Evolutionary conservation across 2,797 vertebrate genomes (phyloP).

Genomic region (Hoplostethus mediterraneus): DNA sequence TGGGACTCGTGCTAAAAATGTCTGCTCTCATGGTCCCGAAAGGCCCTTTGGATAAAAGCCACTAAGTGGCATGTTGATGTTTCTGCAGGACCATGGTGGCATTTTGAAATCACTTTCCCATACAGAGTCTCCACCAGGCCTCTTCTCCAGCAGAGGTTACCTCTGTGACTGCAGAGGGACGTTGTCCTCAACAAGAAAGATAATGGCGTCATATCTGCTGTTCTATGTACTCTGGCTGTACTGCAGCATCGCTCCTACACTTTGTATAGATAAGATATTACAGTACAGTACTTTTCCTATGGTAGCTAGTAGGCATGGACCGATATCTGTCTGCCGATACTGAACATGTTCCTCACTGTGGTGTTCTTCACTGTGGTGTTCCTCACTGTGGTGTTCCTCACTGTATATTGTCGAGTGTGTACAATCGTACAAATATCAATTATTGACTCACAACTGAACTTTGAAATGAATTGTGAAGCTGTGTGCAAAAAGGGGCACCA

Average conservation of each 20-base stretch:
- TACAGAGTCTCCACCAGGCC: not conserved
- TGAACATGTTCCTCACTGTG: no score
- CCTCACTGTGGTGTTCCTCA: no score
- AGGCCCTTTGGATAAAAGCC: not conserved
- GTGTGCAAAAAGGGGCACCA: no score
- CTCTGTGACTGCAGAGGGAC: conserved; percentile 1
- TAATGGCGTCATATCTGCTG: not conserved
- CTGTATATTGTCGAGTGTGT: no score
- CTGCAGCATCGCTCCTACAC: not conserved
- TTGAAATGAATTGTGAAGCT: no score
- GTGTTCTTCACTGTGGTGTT: no score
- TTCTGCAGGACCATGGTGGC: not conserved
- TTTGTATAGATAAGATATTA: conserved; percentile 18
- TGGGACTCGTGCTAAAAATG: not conserved
- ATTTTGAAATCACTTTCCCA: not conserved
- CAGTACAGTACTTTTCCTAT: not conserved
- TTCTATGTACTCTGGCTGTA: conserved; percentile 10
- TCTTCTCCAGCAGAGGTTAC: not conserved
- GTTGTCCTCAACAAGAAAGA: not conserved
- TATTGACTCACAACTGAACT: no score
- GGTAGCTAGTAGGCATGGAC: not conserved
- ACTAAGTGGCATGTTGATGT: not conserved
- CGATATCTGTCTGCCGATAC: no score
- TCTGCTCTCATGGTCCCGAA: not conserved
- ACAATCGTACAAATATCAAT: no score